Conservation (phyloP, 2,888 invertebrate species). For the Heteromurus nitidus region DNA sequence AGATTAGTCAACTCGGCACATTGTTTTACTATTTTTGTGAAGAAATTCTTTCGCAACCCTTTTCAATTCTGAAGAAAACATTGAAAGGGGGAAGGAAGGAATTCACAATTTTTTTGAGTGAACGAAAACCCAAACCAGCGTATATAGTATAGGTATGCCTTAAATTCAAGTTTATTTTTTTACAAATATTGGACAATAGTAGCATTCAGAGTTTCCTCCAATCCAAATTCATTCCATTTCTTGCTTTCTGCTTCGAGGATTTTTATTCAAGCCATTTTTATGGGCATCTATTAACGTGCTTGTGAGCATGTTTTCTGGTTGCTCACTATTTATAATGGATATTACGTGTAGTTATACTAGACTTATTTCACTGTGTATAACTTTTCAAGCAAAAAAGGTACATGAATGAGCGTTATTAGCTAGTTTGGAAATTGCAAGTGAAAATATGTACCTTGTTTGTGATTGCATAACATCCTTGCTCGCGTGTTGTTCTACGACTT, state of each 20-base stretch:
- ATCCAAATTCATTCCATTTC: no score
- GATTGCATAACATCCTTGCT: neutral
- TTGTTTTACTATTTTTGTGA: neutral
- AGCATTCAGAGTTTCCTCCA: no score
- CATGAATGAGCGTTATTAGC: neutral
- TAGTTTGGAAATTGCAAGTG: neutral
- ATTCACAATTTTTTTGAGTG: neutral
- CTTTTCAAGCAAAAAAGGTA: neutral
- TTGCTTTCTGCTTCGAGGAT: neutral
- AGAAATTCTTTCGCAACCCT: neutral
- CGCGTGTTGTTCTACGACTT: neutral
- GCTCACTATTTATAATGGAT: neutral
- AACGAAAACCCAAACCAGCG: no score
- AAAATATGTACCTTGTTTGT: neutral
- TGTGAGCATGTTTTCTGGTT: neutral
- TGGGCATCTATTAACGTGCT: neutral
- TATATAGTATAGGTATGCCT: no score
- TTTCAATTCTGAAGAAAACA: constrained; percentile 1
- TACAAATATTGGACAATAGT: constrained; percentile 9
- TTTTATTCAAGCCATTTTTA: constrained; percentile 4
- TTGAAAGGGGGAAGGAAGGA: neutral
- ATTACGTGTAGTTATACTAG: no score
- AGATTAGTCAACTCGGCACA: neutral
- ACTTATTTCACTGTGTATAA: neutral
- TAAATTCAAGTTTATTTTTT: neutral